phyloP scores from a whole-genome alignment of 1,140 invertebrate genomes.

The Gonioctena quinquepunctata region DNA sequence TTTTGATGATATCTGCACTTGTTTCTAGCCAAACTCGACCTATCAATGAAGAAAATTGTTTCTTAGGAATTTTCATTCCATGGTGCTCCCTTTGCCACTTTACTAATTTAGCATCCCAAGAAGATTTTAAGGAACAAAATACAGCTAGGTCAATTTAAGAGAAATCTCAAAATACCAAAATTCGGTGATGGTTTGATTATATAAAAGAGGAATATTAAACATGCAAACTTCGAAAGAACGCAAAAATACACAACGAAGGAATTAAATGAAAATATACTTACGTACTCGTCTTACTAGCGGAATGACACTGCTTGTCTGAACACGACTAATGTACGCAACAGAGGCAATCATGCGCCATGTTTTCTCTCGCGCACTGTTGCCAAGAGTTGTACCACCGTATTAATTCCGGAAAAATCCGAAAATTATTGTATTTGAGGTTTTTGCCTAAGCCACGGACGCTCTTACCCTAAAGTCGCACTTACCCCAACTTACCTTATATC shows the following conservation, averaged over 20 bases:
- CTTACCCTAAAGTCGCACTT: too few relatives aligned
- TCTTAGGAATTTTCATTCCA: conserved; percentile 3
- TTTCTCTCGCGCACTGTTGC: neutral
- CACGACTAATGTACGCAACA: neutral
- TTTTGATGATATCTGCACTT: neutral
- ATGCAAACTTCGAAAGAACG: neutral
- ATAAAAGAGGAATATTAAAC: neutral
- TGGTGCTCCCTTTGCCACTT: neutral
- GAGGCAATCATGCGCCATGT: neutral
- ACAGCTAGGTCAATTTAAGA: conserved; percentile 34
- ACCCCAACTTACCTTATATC: too few relatives aligned
- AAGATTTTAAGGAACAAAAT: conserved; percentile 16
- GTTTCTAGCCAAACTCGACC: neutral
- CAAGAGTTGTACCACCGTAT: neutral
- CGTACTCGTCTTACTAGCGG: neutral
- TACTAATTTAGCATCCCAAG: conserved; percentile 4
- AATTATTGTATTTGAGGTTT: too few relatives aligned
- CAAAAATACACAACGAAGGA: neutral
- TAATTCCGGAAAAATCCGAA: too few relatives aligned
- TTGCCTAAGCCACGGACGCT: too few relatives aligned
- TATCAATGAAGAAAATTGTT: conserved; percentile 1
- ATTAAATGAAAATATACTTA: neutral
- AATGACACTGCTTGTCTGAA: neutral
- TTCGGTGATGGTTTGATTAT: neutral
- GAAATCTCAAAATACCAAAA: neutral